phyloP scores from a whole-genome alignment of 2,888 invertebrate species.

The Chorisops tibialis region DNA sequence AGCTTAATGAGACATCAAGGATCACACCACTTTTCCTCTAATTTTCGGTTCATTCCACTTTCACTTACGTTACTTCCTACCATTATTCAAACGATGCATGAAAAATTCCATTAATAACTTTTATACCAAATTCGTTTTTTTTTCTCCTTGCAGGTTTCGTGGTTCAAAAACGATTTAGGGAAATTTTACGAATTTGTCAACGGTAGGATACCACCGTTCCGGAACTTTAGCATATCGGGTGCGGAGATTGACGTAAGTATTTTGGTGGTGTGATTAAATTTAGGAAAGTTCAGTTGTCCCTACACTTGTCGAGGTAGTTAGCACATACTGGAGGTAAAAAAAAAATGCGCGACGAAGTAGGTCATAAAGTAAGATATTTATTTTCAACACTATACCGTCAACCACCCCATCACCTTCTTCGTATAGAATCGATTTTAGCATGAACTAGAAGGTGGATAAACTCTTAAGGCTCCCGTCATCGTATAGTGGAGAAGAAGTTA shows the following conservation, averaged over 20 bases:
- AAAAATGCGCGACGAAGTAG: neutral
- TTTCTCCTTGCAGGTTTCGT: constrained; percentile 47
- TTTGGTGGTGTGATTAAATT: constrained; percentile 3
- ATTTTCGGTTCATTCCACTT: too few species aligned
- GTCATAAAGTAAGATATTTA: too few species aligned
- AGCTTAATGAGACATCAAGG: too few species aligned
- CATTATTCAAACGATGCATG: too few species aligned
- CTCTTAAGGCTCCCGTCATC: too few species aligned
- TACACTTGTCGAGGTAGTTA: constrained; percentile 13
- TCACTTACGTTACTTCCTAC: too few species aligned
- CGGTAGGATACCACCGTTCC: constrained; percentile 71
- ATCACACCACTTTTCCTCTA: too few species aligned
- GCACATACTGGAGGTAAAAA: constrained; percentile 16
- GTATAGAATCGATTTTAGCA: too few species aligned
- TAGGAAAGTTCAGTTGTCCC: neutral
- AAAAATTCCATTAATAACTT: neutral
- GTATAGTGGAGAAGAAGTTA: too few species aligned
- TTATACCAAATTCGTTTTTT: constrained; percentile 18
- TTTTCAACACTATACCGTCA: too few species aligned
- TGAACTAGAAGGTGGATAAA: too few species aligned
- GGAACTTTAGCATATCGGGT: constrained; percentile 64
- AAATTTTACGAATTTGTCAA: constrained; percentile 80
- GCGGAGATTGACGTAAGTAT: constrained; percentile 72
- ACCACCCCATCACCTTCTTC: too few species aligned
- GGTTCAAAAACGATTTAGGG: constrained; percentile 53